Evolutionary conservation across 1,140 invertebrate species (phyloP).

Genomic region (Bombus vancouverensis): DNA sequence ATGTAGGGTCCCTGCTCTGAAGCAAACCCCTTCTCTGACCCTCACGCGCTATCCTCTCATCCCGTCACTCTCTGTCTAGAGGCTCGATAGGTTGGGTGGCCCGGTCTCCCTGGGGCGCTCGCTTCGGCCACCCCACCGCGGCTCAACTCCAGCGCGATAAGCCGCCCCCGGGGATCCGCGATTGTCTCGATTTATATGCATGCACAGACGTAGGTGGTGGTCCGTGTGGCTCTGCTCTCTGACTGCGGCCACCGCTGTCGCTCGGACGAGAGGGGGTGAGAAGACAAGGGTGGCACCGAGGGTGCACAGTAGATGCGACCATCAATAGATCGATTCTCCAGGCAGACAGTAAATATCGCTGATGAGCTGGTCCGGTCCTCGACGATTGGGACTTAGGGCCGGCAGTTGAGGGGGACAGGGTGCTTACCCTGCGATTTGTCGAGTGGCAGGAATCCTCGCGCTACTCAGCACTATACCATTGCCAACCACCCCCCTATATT

Average conservation of each 20-base stretch:
- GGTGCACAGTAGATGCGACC: constrained; percentile 27
- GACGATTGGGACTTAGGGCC: constrained; percentile 56
- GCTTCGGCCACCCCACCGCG: constrained; percentile 51
- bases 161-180: constrained; percentile 76
- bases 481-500: not conserved
- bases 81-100: constrained; percentile 18
- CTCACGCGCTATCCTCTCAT: not conserved
- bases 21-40: constrained; percentile 58
- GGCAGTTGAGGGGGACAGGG: constrained; percentile 24
- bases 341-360: constrained; percentile 79
- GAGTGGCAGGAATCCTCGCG: constrained; percentile 58
- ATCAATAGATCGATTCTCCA: constrained; percentile 69
- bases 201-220: constrained; percentile 64
- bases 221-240: constrained; percentile 29
- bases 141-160: constrained; percentile 71
- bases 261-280: not conserved
- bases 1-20: constrained; percentile 72
- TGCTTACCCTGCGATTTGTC: constrained; percentile 70
- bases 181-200: constrained; percentile 79
- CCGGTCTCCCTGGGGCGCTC: constrained; percentile 23
- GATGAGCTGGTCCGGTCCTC: constrained; percentile 70
- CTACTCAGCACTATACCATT: constrained; percentile 16
- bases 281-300: not conserved
- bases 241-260: constrained; percentile 20
- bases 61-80: not conserved